phyloP scores from a whole-genome alignment of 2,113 vertebrate species.

The Serilophus lunatus region DNA sequence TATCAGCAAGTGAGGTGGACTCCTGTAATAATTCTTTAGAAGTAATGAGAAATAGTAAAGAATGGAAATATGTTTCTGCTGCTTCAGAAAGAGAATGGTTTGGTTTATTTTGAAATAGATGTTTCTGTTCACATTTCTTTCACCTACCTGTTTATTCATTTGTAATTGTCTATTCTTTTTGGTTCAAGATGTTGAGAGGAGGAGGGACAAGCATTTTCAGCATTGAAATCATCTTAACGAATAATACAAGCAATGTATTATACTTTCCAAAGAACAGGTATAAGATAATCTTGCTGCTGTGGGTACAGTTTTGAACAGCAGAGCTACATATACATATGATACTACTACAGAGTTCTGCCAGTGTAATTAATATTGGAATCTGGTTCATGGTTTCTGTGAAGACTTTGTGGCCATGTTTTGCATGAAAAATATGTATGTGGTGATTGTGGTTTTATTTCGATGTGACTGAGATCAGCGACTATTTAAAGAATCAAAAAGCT shows the following conservation, averaged over 20 bases:
- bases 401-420: neutral
- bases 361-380: neutral
- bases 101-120: neutral
- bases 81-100: neutral
- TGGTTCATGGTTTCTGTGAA: neutral
- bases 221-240: neutral
- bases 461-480: neutral
- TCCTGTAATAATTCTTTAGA: neutral
- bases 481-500: neutral
- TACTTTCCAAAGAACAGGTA: neutral
- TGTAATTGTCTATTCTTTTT: neutral
- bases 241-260: accelerated
- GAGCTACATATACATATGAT: neutral
- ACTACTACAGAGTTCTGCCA: neutral
- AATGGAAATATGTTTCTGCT: neutral
- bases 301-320: neutral
- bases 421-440: neutral
- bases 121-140: neutral
- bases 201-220: neutral
- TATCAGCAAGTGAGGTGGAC: neutral
- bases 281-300: neutral
- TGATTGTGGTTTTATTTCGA: neutral
- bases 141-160: neutral
- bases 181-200: neutral
- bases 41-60: neutral